Percentiles rank a stretch among this genome's conserved stretches.
phyloP scores from a whole-genome alignment of 2,888 invertebrate species.

The Zonitis immaculata region DNA sequence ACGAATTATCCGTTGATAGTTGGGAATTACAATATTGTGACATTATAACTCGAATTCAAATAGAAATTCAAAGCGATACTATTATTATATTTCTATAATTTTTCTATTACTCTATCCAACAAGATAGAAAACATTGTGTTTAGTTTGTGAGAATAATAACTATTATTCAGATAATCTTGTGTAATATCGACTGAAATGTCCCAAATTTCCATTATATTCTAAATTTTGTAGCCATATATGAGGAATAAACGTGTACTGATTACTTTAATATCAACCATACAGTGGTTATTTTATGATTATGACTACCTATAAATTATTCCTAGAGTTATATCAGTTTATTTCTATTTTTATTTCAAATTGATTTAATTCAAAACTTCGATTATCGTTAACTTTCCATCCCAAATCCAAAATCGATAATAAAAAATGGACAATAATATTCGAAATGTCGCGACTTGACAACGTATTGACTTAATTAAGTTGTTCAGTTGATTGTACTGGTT shows the following conservation, averaged over 20 bases:
- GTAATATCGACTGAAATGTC: neutral
- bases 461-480: too few relatives aligned
- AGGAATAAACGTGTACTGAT: constrained; percentile 1
- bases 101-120: neutral
- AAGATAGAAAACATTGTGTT: neutral
- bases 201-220: constrained; percentile 2
- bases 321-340: neutral
- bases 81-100: too few relatives aligned
- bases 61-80: too few relatives aligned
- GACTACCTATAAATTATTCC: neutral
- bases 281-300: neutral
- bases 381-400: too few relatives aligned
- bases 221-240: constrained; percentile 1
- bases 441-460: too few relatives aligned
- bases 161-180: neutral
- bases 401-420: too few relatives aligned
- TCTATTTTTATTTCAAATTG: neutral
- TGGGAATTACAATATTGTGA: too few relatives aligned
- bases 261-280: constrained; percentile 4
- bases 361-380: too few relatives aligned
- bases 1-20: too few relatives aligned
- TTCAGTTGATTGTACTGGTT: too few relatives aligned
- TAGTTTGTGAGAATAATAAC: neutral
- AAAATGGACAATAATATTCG: too few relatives aligned
- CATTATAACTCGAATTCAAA: too few relatives aligned